These are phyloP conservation scores for Mesocricetus auratus DNA, from an alignment of 2,113 vertebrate genomes.

Conservation along the genomic window DNA sequence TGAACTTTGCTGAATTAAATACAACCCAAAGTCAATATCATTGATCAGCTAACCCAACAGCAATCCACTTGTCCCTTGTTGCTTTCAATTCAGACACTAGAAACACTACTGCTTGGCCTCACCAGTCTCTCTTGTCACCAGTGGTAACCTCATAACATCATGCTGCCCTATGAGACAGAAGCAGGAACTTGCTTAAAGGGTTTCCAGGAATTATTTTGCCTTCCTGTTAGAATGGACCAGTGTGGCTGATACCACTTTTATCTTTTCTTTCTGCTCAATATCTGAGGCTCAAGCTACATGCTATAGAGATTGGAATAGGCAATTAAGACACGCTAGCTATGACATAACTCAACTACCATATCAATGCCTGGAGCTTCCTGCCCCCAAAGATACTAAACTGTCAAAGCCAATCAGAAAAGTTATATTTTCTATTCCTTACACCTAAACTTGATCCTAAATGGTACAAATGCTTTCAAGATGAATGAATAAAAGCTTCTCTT, in stretches of 20 bases:
- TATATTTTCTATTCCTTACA: constrained; percentile 1
- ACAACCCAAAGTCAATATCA: constrained; percentile 5
- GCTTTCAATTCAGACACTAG: background rate
- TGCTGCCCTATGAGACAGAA: constrained; percentile 28
- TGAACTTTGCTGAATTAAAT: background rate
- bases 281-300: background rate
- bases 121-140: background rate
- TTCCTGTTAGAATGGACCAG: constrained; percentile 34
- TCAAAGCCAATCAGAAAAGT: background rate
- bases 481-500: background rate
- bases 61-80: background rate
- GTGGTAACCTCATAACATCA: background rate
- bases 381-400: background rate
- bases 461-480: constrained; percentile 34
- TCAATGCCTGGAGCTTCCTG: background rate
- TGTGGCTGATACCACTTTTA: background rate
- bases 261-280: background rate
- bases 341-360: background rate
- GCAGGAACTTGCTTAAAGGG: background rate
- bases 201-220: constrained; percentile 44
- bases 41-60: background rate
- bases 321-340: background rate
- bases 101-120: constrained; percentile 10
- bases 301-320: background rate
- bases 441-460: background rate